phyloP scores from a whole-genome alignment of 1,140 invertebrate species.

The Belonocnema kinseyi region DNA sequence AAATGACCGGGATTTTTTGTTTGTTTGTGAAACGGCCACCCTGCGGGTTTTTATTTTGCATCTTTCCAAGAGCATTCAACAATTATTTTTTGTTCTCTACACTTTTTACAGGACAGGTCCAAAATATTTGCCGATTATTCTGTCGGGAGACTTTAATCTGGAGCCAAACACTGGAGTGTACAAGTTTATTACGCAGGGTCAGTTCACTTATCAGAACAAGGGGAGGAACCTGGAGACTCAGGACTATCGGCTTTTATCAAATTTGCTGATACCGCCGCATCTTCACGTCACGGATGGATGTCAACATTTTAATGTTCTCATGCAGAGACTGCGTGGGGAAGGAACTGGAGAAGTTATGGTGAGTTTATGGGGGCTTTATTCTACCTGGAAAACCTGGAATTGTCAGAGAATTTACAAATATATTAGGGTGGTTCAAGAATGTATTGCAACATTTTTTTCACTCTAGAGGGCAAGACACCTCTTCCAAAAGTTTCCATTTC shows the following conservation, averaged over 20 bases:
- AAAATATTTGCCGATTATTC: slow-evolving; percentile 84
- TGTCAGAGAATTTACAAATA: slow-evolving; percentile 7
- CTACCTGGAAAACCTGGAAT: background rate
- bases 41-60: background rate
- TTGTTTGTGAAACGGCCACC: no score
- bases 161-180: slow-evolving; percentile 84
- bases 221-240: slow-evolving; percentile 59
- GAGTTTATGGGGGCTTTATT: slow-evolving; percentile 35
- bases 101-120: slow-evolving; percentile 58
- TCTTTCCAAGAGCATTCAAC: background rate
- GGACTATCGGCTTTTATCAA: slow-evolving; percentile 50
- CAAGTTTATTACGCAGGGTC: slow-evolving; percentile 82
- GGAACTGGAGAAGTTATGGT: slow-evolving; percentile 60
- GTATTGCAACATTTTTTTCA: no score
- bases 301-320: slow-evolving; percentile 78
- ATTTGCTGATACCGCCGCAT: slow-evolving; percentile 75
- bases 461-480: no score
- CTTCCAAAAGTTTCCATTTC: no score
- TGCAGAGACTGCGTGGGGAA: slow-evolving; percentile 64
- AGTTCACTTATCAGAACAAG: slow-evolving; percentile 78
- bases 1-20: no score
- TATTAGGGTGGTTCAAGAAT: no score
- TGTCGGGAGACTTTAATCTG: slow-evolving; percentile 95
- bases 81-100: slow-evolving; percentile 30
- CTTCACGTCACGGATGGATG: slow-evolving; percentile 81